phyloP scores from a whole-genome alignment of 2,113 vertebrate species.

The Bubo blakistoni region DNA sequence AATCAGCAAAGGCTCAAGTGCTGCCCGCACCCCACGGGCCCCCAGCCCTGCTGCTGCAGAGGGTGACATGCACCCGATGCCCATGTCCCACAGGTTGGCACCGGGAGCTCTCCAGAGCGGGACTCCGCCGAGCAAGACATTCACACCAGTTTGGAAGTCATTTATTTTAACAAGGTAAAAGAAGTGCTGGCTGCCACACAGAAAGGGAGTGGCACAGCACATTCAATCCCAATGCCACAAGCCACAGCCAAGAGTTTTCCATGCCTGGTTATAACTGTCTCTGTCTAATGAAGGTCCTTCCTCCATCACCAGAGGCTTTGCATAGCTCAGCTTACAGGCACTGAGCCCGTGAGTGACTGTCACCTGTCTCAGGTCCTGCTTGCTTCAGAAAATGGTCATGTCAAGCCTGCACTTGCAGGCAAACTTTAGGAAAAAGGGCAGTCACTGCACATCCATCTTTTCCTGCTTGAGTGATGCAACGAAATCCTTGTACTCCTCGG shows the following conservation, averaged over 20 bases:
- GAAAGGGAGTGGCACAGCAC: background rate
- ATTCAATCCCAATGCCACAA: background rate
- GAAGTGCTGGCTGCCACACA: background rate
- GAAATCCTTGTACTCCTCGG: constrained; percentile 78
- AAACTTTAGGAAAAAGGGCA: background rate
- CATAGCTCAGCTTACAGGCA: background rate
- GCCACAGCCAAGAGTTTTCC: background rate
- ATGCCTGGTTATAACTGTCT: background rate
- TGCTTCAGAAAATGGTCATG: background rate
- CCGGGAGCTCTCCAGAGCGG: background rate
- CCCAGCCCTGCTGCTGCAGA: background rate
- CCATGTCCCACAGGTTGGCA: fast-evolving
- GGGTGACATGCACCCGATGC: fast-evolving
- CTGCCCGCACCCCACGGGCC: fast-evolving
- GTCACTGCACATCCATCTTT: constrained; percentile 72
- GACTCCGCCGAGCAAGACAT: background rate
- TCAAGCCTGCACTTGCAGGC: background rate
- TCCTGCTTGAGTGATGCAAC: constrained; percentile 66
- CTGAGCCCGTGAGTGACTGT: background rate
- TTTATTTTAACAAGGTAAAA: constrained; percentile 36
- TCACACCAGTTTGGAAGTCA: background rate
- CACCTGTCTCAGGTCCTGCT: background rate
- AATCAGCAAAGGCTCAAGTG: background rate
- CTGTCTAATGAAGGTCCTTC: background rate
- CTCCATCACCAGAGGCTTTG: background rate